phyloP scores from a whole-genome alignment of 2,113 vertebrate species.

The Spizaetus ornatus region DNA sequence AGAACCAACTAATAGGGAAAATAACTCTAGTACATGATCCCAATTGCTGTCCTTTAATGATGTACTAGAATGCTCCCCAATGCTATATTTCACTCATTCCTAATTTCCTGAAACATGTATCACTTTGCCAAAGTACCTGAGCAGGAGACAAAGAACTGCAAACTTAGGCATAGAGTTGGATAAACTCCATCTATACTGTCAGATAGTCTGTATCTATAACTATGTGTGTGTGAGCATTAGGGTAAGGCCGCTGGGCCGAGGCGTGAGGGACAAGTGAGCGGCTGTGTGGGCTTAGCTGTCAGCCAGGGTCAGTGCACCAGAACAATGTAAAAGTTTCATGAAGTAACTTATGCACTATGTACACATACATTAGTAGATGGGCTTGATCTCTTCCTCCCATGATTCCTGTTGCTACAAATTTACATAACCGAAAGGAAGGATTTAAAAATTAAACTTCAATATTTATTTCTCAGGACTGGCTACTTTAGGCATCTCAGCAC shows the following conservation, averaged over 20 bases:
- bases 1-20: neutral
- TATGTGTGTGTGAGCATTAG: accelerated
- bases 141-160: neutral
- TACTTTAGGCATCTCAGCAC: neutral
- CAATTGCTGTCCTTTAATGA: neutral
- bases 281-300: neutral
- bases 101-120: neutral
- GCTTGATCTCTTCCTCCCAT: neutral
- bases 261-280: accelerated
- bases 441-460: conserved; percentile 13
- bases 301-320: neutral
- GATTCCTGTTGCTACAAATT: neutral
- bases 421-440: neutral
- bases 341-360: neutral
- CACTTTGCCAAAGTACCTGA: neutral
- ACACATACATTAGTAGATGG: neutral
- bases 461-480: neutral
- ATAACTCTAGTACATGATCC: neutral
- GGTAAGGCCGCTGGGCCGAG: accelerated
- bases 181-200: neutral
- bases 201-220: neutral
- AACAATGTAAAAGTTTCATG: neutral
- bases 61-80: neutral
- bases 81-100: neutral
- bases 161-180: neutral